Base-by-base conservation (phyloP, 2,888 invertebrate species). In the Parnassius smintheus region DNA sequence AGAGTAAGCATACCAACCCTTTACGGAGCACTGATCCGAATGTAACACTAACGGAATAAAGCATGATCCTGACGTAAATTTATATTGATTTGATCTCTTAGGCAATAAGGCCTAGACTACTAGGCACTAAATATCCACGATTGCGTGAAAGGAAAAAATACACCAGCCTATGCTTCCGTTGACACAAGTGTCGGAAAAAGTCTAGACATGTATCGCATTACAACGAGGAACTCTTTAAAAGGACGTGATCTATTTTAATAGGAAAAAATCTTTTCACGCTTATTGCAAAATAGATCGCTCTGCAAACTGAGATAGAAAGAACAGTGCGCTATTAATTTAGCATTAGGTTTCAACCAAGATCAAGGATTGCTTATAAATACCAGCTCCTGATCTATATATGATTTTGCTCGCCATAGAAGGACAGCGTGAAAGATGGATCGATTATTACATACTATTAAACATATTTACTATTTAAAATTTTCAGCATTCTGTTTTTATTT, bases 1-100 rank as follows among this genome's bases (percentile, higher is more conserved):
- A 81, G 64, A 83, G 85, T 50, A 66, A 73, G 71, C 72, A 72
- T 72, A 72, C 66, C 68, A 13, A 56, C 85, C 85, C 66, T 80
- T 65, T 82, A 79, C 2, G 75, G 78, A 61, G 55, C 64, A 64
- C 68, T 72, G 75, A 67, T 72, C 74, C 75, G 69, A 78, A 81
- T 78, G 79, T 81, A 73, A 77, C 79, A 77, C 78, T 75, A 46
- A 66, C 67, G 67, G 77, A 73, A 77, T 79, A 77, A 72, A 69
- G 65, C 69, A 72, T 69, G 68, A 70, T 67, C 65, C 56, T 44
- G 71, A 72, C 69, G 72, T 71, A 68, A 75, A 74, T 75, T 71
- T 74, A 74, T 75, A 70, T 68, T 70, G 71, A 73, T 73, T 70
- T 73, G 70, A 76, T 73, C 70, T 65, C 72, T 76, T 72, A 68